These are phyloP conservation scores for Chrysolina americana DNA, from an alignment of 2,888 invertebrate genomes.

Conservation along the genomic window DNA sequence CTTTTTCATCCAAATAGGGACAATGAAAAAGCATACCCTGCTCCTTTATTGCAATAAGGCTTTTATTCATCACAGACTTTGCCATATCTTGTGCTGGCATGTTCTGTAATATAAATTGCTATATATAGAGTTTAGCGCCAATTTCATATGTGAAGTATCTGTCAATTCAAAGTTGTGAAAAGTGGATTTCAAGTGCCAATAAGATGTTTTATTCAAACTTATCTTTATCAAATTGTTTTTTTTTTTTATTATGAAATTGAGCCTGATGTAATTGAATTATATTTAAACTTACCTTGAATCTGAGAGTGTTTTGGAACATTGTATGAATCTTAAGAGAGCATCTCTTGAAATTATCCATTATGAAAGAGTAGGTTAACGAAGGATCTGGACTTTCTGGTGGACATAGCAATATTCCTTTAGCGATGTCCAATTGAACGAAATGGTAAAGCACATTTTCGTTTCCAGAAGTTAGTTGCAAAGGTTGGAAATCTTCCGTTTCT, in stretches of 20 bases:
- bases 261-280: no score
- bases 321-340: conserved; percentile 82
- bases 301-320: conserved; percentile 79
- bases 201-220: no score
- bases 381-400: conserved; percentile 69
- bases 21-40: conserved; percentile 85
- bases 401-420: conserved; percentile 80
- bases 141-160: no score
- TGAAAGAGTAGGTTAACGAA: conserved; percentile 66
- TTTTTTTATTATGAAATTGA: no score
- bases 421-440: conserved; percentile 81
- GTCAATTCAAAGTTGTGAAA: no score
- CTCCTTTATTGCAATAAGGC: conserved; percentile 85
- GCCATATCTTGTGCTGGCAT: conserved; percentile 69
- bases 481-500: conserved; percentile 78
- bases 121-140: background rate
- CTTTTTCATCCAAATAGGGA: conserved; percentile 68
- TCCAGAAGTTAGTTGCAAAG: conserved; percentile 77
- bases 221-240: no score
- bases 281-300: conserved; percentile 69
- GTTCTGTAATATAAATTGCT: conserved; percentile 61
- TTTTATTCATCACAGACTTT: conserved; percentile 76
- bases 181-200: no score
- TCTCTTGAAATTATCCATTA: conserved; percentile 80
- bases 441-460: conserved; percentile 82